Base-by-base conservation (phyloP, 2,797 vertebrate species). In the Schizopygopsis pylzovi region DNA sequence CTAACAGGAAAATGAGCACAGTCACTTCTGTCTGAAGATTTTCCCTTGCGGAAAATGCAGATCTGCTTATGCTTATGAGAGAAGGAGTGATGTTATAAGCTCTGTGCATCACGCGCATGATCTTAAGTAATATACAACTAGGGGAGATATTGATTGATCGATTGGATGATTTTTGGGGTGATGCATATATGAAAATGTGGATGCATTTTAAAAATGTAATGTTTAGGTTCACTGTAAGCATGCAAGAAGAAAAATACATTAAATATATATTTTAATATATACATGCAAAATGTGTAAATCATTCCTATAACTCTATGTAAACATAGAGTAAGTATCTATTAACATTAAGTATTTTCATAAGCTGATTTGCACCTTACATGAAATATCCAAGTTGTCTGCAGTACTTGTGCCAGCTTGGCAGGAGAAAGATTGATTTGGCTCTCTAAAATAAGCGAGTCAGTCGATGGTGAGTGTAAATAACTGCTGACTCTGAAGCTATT, bases 391-490 rank as follows among this genome's bases (percentile, higher is more conserved):
- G 49, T 63, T 84, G 39, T 81, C 72, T 59, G 43, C 39, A 25
- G 25, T 16, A 37, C 33, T 52, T 49, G 78, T 72, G 83, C 39
- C 75, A 65, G 80, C 75, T 80, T 76, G 20, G 41, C 33, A 33
- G 81, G 77, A 59, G 37, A 68, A 22, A 71, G 84, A 89, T 87
- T 87, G 84, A 89, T 89, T 77, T 20, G 54, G 71, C 83, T 70
- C 84, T 87, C 68, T 52, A 39, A 78, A 85, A 85, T 83, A 89
- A 87, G 80, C 79, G 52, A 85, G 86, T 87, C 82, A 85, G 83
- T 86, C 70, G 86, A 85, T 87, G 47, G 43, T 22, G 16, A 52
- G 7, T 52, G 86, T 85, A 85, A 87, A 88, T 85, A 85, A 83
- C 82, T 71, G 63, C 52, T 54, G 71, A 83, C 85, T 87, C 72